Conservation (phyloP, 2,888 invertebrate species). For the Andrena fulva region DNA sequence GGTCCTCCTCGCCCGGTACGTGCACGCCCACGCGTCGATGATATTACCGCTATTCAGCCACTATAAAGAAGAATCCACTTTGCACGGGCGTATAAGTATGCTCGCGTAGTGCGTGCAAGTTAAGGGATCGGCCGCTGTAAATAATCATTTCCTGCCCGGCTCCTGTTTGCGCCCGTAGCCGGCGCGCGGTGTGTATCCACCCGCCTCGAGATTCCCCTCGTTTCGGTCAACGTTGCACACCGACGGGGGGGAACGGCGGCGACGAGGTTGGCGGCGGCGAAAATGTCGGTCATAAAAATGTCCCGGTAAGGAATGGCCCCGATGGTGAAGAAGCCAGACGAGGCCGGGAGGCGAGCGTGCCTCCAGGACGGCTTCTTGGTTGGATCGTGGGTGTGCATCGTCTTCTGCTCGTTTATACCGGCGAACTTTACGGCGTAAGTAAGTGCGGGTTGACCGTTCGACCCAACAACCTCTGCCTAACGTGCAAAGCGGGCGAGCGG, state of each 20-base stretch:
- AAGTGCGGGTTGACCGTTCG: constrained; percentile 59
- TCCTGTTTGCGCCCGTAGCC: constrained; percentile 62
- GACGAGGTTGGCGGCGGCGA: constrained; percentile 61
- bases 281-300: constrained; percentile 77
- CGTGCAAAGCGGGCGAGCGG: constrained; percentile 41
- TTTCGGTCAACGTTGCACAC: constrained; percentile 31
- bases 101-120: constrained; percentile 37
- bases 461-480: constrained; percentile 47
- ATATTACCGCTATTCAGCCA: constrained; percentile 21
- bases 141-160: constrained; percentile 66
- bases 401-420: constrained; percentile 61
- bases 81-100: not conserved
- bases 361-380: constrained; percentile 38
- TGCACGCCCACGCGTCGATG: constrained; percentile 23
- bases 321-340: constrained; percentile 55
- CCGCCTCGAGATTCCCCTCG: constrained; percentile 45
- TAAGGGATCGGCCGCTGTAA: constrained; percentile 60
- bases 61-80: constrained; percentile 29
- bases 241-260: constrained; percentile 19
- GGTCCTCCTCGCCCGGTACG: not conserved
- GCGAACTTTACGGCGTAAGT: constrained; percentile 63
- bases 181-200: constrained; percentile 12
- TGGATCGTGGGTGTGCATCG: constrained; percentile 64
- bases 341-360: constrained; percentile 37
- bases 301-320: constrained; percentile 73